Conservation (phyloP, 2,888 invertebrate genomes). For the Meghimatium bilineatum region DNA sequence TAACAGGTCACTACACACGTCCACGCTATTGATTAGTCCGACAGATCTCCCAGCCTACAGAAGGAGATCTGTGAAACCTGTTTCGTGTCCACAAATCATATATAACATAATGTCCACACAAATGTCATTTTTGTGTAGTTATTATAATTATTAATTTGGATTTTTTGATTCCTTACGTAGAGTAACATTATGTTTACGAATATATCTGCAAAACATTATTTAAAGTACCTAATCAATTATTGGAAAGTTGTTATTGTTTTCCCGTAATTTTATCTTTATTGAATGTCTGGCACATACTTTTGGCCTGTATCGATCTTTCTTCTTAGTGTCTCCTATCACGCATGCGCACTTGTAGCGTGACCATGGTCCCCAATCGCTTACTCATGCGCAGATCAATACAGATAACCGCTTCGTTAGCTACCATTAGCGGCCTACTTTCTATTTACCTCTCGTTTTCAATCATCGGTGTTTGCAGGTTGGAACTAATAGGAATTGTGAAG, state of each 20-base stretch:
- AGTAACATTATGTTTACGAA: background rate
- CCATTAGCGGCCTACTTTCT: background rate
- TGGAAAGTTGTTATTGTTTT: background rate
- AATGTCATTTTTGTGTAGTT: background rate
- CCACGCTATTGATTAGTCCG: background rate
- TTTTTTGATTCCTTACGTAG: background rate
- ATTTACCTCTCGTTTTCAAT: background rate
- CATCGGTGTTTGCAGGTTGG: background rate
- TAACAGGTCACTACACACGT: background rate
- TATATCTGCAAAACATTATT: background rate
- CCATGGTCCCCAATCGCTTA: conserved; percentile 30
- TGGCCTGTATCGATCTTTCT: conserved; percentile 20
- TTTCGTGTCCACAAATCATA: background rate
- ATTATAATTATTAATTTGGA: background rate
- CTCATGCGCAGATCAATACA: conserved; percentile 24
- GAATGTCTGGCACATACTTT: background rate
- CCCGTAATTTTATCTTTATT: background rate
- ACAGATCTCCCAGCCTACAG: background rate
- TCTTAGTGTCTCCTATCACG: conserved; percentile 22
- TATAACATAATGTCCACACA: background rate
- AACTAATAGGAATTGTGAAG: background rate
- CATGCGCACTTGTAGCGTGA: conserved; percentile 2
- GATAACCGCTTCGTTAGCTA: conserved; percentile 25
- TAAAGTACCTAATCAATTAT: background rate
- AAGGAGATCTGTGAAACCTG: background rate